Percentiles rank a stretch among this genome's conserved stretches.
phyloP scores from a whole-genome alignment of 2,113 vertebrate species.

The Oncorhynchus mykiss region DNA sequence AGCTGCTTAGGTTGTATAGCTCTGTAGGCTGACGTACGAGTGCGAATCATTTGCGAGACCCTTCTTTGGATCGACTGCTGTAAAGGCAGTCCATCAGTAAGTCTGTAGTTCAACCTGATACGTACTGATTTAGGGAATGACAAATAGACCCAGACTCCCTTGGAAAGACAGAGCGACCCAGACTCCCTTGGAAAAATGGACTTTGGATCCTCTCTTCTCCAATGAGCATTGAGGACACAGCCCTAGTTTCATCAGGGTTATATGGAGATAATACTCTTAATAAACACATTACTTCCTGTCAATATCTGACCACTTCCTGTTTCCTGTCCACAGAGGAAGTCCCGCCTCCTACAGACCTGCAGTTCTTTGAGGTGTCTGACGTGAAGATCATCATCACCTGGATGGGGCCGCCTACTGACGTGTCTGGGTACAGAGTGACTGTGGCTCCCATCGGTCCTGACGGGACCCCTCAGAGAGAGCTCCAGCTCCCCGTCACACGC shows the following conservation, averaged over 20 bases:
- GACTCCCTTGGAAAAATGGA: too few species aligned
- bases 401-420: conserved; percentile 70
- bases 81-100: too few species aligned
- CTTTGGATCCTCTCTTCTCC: background rate
- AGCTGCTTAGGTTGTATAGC: background rate
- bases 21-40: background rate
- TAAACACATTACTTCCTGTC: too few species aligned
- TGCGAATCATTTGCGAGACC: too few species aligned
- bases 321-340: conserved; percentile 74
- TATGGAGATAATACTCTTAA: too few species aligned
- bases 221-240: background rate
- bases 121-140: too few species aligned
- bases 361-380: conserved; percentile 89
- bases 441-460: conserved; percentile 77
- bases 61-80: too few species aligned
- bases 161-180: too few species aligned
- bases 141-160: too few species aligned
- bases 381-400: conserved; percentile 90
- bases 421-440: conserved; percentile 87
- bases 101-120: too few species aligned
- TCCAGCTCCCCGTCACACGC: conserved; percentile 78
- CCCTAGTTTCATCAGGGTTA: background rate
- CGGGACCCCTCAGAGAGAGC: conserved; percentile 66
- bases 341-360: conserved; percentile 83
- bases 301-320: background rate